Evolutionary conservation across 1,140 invertebrate genomes (phyloP).

Genomic region (Carposina sasakii): DNA sequence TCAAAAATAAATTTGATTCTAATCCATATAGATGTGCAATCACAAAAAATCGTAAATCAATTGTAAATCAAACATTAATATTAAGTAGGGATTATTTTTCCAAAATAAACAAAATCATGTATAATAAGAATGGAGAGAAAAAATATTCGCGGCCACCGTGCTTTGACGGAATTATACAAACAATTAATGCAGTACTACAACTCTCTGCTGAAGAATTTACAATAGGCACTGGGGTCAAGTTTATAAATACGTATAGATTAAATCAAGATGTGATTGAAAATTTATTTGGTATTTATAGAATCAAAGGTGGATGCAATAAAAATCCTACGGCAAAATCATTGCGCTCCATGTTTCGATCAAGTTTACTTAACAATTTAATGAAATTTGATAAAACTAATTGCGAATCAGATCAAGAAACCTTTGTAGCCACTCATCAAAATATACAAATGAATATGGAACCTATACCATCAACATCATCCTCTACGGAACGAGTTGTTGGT

Average conservation of each 20-base stretch:
- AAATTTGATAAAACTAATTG: slow-evolving; percentile 14
- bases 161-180: slow-evolving; percentile 16
- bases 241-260: slow-evolving; percentile 16
- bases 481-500: background rate
- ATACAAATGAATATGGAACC: background rate
- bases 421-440: slow-evolving; percentile 5
- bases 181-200: slow-evolving; percentile 19
- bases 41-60: slow-evolving; percentile 15
- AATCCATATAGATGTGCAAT: slow-evolving; percentile 15
- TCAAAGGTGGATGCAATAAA: slow-evolving; percentile 19
- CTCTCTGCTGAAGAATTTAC: slow-evolving; percentile 13
- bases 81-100: slow-evolving; percentile 7
- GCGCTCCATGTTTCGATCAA: slow-evolving; percentile 22
- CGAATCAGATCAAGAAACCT: slow-evolving; percentile 9
- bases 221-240: slow-evolving; percentile 15
- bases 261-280: slow-evolving; percentile 35
- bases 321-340: slow-evolving; percentile 20
- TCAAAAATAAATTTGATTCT: slow-evolving; percentile 8
- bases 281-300: slow-evolving; percentile 22
- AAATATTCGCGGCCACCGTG: slow-evolving; percentile 7
- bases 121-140: slow-evolving; percentile 6
- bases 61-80: slow-evolving; percentile 6
- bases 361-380: slow-evolving; percentile 19
- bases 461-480: background rate
- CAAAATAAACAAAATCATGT: slow-evolving; percentile 9